These are phyloP conservation scores for Aleiodes alternator DNA, from an alignment of 2,888 invertebrate genomes.

Conservation along the genomic window DNA sequence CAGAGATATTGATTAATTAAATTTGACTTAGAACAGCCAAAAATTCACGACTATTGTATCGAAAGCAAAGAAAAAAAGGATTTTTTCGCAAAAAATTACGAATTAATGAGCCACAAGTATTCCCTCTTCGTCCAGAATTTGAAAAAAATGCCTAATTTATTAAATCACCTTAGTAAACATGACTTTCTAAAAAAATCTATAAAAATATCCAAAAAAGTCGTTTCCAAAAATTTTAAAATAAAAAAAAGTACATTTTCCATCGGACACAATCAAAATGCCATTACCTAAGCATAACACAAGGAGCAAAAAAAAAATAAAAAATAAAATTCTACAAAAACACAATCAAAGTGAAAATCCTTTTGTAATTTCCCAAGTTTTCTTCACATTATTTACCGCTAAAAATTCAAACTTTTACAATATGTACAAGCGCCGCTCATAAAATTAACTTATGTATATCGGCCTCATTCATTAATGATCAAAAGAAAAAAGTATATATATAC, in stretches of 20 bases:
- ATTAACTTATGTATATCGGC: constrained; percentile 36
- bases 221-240: not conserved
- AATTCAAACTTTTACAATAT: constrained; percentile 48
- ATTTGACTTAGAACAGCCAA: not conserved
- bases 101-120: not conserved
- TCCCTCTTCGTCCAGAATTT: not conserved
- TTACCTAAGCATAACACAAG: not conserved
- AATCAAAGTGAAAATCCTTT: constrained; percentile 18
- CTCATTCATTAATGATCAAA: constrained; percentile 4
- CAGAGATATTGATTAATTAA: not conserved
- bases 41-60: not conserved
- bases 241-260: not conserved
- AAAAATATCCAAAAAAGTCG: constrained; percentile 8
- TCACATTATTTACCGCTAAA: constrained; percentile 24
- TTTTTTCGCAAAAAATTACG: no score
- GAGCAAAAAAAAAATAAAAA: not conserved
- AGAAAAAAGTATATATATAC: not conserved
- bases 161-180: constrained; percentile 7
- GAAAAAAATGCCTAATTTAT: constrained; percentile 3
- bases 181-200: not conserved
- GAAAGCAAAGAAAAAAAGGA: not conserved
- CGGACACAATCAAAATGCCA: constrained; percentile 4
- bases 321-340: not conserved
- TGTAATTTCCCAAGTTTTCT: constrained; percentile 16
- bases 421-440: constrained; percentile 51